Base-by-base conservation (phyloP, 2,797 vertebrate species). In the Microctenopoma lineatum region DNA sequence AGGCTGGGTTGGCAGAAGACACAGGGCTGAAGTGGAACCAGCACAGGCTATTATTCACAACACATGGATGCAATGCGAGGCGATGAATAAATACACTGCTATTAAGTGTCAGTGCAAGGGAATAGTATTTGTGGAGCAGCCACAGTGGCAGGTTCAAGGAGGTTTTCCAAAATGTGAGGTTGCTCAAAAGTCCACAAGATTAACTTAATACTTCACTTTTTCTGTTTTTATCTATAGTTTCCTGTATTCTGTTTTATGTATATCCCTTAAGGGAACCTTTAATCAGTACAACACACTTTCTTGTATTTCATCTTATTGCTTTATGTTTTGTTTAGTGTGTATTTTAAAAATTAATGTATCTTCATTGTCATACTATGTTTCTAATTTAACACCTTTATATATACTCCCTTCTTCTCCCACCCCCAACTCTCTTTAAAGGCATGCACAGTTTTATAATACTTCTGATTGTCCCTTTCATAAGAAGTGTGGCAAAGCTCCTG, bases 401-500 rank as follows among this genome's bases (percentile, higher is more conserved):
- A 16, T 21, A 21, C 29, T 16, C 27, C 21, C 42, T 25, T 15
- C 13, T 57, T 50, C 11, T 53, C 26, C 45, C 8, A 3, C 16
- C 42, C 7, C 36, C 13, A 25, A 26, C 54, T 41, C 26, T 39
- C 54, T 75, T 73, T 84, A 59, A 76, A 44, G 59, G 58, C 44
- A 29, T 60, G 46, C n/a, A 38, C 73, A 36, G 26, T 83, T 79
- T 86, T 72, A 68, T 41, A 68, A 80, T 53, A 52, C 47, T 54
- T 62, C 34, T 70, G 58, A 82, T 84, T 80, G 80, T 52, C 69
- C 63, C 67, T 80, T 89, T 87, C 79, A 81, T 25, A 9, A 85
- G 69, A 78, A 66, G 77, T 11, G 3, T 16, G 10, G 64, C 74
- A 52, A 12, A 59, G 80, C 88, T 89, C 79, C 90, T 29, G 84